A percentile compares a stretch with the other conserved stretches of the same genome.
Conservation (phyloP, 2,797 vertebrate species). For the Brachyalestes nurse region DNA sequence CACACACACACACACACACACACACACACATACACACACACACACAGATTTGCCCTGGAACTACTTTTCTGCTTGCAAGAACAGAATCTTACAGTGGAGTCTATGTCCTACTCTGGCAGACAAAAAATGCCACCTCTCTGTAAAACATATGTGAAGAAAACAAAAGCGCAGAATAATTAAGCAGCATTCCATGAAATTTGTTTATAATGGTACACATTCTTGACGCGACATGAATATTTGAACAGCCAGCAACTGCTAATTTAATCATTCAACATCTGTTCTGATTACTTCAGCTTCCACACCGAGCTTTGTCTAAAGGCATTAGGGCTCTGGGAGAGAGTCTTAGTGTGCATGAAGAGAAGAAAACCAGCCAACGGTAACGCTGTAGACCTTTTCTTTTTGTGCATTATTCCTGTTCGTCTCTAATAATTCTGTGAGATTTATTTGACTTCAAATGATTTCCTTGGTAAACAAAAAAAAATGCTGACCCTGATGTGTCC, state of each 20-base stretch:
- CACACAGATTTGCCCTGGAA: not conserved
- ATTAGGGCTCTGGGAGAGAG: conserved; percentile 40
- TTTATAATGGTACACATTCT: conserved; percentile 53
- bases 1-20: no score
- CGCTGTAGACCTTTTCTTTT: not conserved
- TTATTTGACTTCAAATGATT: not conserved
- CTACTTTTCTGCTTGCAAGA: conserved; percentile 1
- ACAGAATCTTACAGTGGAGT: not conserved
- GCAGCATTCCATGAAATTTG: conserved; percentile 49
- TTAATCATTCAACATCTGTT: conserved; percentile 66
- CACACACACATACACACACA: no score
- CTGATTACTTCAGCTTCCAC: conserved; percentile 53
- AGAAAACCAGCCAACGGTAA: not conserved
- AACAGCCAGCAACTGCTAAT: conserved; percentile 62
- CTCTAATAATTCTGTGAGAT: not conserved
- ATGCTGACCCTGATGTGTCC: not conserved
- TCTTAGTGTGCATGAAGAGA: not conserved
- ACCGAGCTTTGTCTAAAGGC: conserved; percentile 46
- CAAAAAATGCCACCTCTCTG: conserved; percentile 18
- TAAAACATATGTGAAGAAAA: conserved; percentile 47
- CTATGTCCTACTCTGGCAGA: not conserved
- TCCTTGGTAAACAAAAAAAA: not conserved
- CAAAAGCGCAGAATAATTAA: conserved; percentile 49
- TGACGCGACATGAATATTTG: conserved; percentile 59
- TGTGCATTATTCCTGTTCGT: conserved; percentile 3